Evolutionary conservation across 1,140 invertebrate species (phyloP), one percentile per base, ranked within the genome.

Genomic region (Drosophila ohnishii): DNA sequence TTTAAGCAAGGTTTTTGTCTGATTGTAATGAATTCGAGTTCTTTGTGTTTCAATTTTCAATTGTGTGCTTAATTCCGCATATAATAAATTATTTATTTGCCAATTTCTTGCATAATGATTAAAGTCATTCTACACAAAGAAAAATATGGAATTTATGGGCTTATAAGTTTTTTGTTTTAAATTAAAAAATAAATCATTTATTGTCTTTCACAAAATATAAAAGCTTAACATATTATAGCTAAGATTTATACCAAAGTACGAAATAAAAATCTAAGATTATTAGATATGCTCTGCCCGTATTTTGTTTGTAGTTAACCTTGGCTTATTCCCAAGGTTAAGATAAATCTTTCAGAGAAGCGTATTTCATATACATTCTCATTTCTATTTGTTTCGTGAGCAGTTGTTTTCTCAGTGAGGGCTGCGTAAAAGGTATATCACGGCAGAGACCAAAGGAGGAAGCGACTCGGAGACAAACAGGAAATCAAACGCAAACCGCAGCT

Each of bases 391-490:
- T 22, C 32, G 9, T 37, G 19, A 5, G 19, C 19, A 22, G 32
- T 53, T 22, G 19, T 53, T 53, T 37, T 53, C 51, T 35, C 39
- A 63, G 57, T 22, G 11, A 14, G 22, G n/a, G 22, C 39, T 39
- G 56, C 39, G 44, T 53, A 61, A 67, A 59, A 74, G 63, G 60
- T 73, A 77, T 58, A 63, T 39, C 47, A 42, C 25, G 10, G 5
- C 60, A 25, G 45, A 42, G 51, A 76, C 22, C 44, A 39, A 42
- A 55, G 39, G 13, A 45, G 47, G 69, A 76, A 78, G 58, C 60
- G 64, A 73, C 39, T 82, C 62, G 55, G 72, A 71, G 67, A 79
- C 72, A 88, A 87, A 87, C 84, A 88, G 83, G 83, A 87, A 87
- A 82, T 73, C 84, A 83, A 88, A 77, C 76, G 80, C 72, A 83